These are phyloP conservation scores for Eurystomus glaucurus DNA, from an alignment of 2,797 vertebrate species.

Conservation along the genomic window DNA sequence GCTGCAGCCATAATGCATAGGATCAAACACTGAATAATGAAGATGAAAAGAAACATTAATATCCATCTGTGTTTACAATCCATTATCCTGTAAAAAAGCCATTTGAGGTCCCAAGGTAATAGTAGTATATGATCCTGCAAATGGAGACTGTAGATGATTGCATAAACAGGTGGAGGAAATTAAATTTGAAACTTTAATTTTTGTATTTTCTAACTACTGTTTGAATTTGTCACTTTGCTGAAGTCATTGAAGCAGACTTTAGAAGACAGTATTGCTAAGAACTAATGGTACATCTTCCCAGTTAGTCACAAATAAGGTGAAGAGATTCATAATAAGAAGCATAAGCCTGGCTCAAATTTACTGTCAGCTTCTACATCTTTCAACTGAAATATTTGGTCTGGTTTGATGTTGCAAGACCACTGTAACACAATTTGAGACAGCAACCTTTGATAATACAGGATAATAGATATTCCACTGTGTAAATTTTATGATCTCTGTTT, in stretches of 20 bases:
- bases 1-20: not conserved
- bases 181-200: not conserved
- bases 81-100: not conserved
- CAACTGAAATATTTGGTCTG: slow-evolving; percentile 22
- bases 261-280: not conserved
- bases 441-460: slow-evolving; percentile 23
- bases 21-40: not conserved
- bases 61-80: not conserved
- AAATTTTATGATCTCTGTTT: slow-evolving; percentile 28
- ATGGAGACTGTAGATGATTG: not conserved
- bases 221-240: not conserved
- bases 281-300: not conserved
- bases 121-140: not conserved
- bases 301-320: not conserved
- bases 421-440: not conserved
- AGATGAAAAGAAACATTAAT: slow-evolving; percentile 19
- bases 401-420: slow-evolving; percentile 16
- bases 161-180: not conserved
- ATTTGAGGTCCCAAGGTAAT: not conserved
- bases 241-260: not conserved
- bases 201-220: not conserved
- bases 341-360: not conserved
- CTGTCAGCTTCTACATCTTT: not conserved
- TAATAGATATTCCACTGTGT: slow-evolving; percentile 39
- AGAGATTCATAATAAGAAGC: not conserved